phyloP scores from a whole-genome alignment of 64 coral and sea anemone genomes.

The Montipora capricornis region DNA sequence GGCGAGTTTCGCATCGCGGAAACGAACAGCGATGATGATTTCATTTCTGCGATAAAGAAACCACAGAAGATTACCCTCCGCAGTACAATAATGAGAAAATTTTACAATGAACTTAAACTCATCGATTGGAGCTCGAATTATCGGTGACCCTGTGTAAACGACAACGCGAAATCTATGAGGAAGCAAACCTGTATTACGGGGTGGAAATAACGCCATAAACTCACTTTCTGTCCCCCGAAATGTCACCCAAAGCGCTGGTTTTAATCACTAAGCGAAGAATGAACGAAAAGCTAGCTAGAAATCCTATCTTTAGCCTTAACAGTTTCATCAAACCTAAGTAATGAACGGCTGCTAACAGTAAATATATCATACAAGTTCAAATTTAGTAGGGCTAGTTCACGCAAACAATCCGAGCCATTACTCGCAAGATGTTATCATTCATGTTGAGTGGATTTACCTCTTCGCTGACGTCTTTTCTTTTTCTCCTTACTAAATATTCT shows the following conservation, averaged over 20 bases:
- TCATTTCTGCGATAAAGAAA: background rate
- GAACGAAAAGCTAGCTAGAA: background rate
- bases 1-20: slow-evolving; percentile 22
- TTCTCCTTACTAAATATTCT: slow-evolving; percentile 86
- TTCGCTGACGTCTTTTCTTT: slow-evolving; percentile 69
- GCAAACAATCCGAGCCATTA: slow-evolving; percentile 40
- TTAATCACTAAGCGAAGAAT: background rate
- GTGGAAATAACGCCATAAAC: slow-evolving; percentile 15
- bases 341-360: slow-evolving; percentile 55
- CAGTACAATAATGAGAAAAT: background rate
- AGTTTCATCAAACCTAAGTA: slow-evolving; percentile 47
- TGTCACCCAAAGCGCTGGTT: background rate
- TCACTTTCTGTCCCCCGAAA: slow-evolving; percentile 6
- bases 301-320: slow-evolving; percentile 15
- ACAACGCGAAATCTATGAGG: slow-evolving; percentile 37
- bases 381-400: slow-evolving; percentile 45
- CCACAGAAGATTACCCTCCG: background rate
- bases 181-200: slow-evolving; percentile 3
- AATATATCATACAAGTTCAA: slow-evolving; percentile 65
- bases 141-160: background rate
- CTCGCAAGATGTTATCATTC: slow-evolving; percentile 26
- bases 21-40: slow-evolving; percentile 32
- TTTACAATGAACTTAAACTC: background rate
- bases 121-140: background rate
- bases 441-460: slow-evolving; percentile 60